phyloP scores from a whole-genome alignment of 2,113 vertebrate genomes.

The Burhinus oedicnemus region DNA sequence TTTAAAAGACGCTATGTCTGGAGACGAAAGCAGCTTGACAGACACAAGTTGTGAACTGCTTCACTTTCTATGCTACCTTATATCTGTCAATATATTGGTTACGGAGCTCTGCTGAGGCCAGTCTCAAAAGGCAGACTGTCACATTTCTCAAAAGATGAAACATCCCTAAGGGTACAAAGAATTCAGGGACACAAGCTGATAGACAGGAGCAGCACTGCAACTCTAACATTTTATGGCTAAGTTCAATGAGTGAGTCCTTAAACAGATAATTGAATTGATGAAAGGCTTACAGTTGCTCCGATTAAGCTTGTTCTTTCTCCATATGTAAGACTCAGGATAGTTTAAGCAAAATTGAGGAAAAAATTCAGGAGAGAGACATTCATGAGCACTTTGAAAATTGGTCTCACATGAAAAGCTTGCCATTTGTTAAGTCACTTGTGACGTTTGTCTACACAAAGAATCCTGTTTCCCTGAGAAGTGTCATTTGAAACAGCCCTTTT shows the following conservation, averaged over 20 bases:
- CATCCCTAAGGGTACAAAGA: constrained; percentile 31
- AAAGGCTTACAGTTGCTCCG: neutral
- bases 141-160: constrained; percentile 42
- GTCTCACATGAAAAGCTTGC: neutral
- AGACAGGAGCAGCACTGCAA: constrained; percentile 6
- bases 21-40: neutral
- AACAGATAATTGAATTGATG: constrained; percentile 39
- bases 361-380: neutral
- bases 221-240: constrained; percentile 41
- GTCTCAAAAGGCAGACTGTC: constrained; percentile 37
- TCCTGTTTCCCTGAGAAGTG: neutral
- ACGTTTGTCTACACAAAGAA: neutral
- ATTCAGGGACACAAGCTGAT: constrained; percentile 27
- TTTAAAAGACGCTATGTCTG: neutral
- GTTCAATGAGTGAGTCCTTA: constrained; percentile 49
- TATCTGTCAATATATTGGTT: constrained; percentile 39
- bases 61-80: neutral
- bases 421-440: neutral
- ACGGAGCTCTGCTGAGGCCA: constrained; percentile 2
- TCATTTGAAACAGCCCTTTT: constrained; percentile 25
- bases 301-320: constrained; percentile 23
- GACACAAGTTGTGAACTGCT: neutral
- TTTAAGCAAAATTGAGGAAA: constrained; percentile 12
- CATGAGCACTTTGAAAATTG: neutral
- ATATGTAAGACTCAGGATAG: neutral